phyloP scores from a whole-genome alignment of 1,140 invertebrate species.

The Ylistrum balloti region DNA sequence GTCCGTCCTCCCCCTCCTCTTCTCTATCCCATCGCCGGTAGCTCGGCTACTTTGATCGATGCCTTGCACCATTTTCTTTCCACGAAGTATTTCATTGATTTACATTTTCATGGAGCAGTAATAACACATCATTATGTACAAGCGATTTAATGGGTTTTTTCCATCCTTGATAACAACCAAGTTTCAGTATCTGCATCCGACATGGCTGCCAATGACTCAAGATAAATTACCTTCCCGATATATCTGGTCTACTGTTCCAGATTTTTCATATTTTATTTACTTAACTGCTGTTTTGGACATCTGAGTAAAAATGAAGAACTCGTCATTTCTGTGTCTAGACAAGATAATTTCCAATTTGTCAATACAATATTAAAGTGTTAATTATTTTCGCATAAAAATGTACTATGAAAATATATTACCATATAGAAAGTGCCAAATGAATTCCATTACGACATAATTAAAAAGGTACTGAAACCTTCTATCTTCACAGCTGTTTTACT shows the following conservation, averaged over 20 bases:
- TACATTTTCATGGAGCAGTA: not conserved
- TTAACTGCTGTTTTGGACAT: not conserved
- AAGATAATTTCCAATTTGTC: not conserved
- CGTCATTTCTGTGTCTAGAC: not conserved
- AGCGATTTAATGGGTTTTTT: not conserved
- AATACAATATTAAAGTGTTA: not conserved
- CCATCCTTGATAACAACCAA: not conserved
- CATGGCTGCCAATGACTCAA: not conserved
- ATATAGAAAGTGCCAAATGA: no score
- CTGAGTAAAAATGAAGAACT: not conserved
- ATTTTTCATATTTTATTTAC: not conserved
- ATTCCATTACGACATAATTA: no score
- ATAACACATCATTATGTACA: not conserved
- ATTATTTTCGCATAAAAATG: not conserved
- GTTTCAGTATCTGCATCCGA: not conserved
- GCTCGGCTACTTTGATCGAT: conserved; percentile 4
- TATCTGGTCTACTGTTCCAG: not conserved
- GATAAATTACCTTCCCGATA: not conserved
- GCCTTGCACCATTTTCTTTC: conserved; percentile 28
- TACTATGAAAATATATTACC: not conserved
- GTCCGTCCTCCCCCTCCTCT: no score
- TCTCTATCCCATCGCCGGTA: no score
- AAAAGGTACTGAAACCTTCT: no score
- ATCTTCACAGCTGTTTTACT: not conserved
- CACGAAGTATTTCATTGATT: conserved; percentile 12